Evolutionary conservation across 2,888 invertebrate species (phyloP), one percentile per base, ranked within the genome.

Genomic region (Tortricodes alternella): DNA sequence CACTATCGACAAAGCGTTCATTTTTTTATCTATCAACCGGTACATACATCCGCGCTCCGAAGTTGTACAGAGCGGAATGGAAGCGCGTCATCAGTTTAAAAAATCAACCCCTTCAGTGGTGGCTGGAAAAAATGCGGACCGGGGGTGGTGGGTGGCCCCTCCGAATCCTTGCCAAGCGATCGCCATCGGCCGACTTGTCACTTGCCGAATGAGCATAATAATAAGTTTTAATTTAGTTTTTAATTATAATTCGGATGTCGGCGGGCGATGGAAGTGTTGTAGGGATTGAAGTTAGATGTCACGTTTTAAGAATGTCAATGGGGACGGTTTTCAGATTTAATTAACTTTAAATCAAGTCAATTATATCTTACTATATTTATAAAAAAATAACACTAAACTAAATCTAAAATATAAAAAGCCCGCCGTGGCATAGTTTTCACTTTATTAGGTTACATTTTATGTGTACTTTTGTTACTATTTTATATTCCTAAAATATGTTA

Each of bases 41-140:
- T 85, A 84, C 86, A 85, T 85, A 89, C 89, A 89, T 83, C 89
- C 88, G 89, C 86, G 86, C 90, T 83, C 82, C 80, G 80, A 85
- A 91, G 85, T 89, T 89, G 91, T 91, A 89, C 85, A 82, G 84
- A 86, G 88, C 88, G 85, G 89, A 91, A 91, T 91, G 91, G 88
- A 90, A 89, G 90, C 91, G 90, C 91, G 91, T 91, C 91, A 91
- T 91, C 91, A 90, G 90, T 91, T 91, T 91, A 91, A 91, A 91
- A 91, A 91, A 91, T 91, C 91, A 91, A 91, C 90, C 89, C 91
- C 89, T 88, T 91, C 72, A 78, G 82, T 83, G 89, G 86, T 81
- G 86, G 86, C 77, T 78, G 84, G 81, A 87, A 90, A 89, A 89
- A 89, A 84, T 79, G 75, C 83, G 80, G 81, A 83, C 67, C 61